Evolutionary conservation across 2,113 vertebrate species (phyloP), one percentile per base, ranked within the genome.

Genomic region (Nanorana parkeri): DNA sequence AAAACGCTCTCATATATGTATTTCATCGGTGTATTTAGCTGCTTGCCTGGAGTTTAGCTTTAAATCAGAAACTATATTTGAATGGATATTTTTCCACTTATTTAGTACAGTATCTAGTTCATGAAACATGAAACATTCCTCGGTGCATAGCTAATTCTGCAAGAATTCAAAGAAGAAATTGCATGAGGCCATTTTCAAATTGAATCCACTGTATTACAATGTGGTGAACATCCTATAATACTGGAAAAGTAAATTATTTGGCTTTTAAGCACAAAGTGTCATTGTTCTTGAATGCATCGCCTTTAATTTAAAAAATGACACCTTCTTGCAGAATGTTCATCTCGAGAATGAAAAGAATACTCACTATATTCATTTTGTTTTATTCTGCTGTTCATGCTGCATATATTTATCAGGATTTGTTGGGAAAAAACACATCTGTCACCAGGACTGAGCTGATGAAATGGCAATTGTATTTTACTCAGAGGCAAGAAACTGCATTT

Each of bases 181-280:
- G 72, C 55, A 75, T 61, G 56, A 77, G 52, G 58, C 51, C 60
- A 77, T 52, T 77, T 77, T 65, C 32, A 64, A 65, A 65, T 77
- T 77, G 58, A 64, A 77, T 51, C 41, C 58, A 64, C 58, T 64
- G 58, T 23, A 77, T 65, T 77, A 65, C 58, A 77, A 52, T 77
- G 60, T 63, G 32, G 36, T 64, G 32, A 75, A 52, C 60, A 77
- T 65, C 32, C 60, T 28, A 65, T 24, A 64, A 36, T 28, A 77
- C 60, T 19, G 36, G 60, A 28, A 77, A 65, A 77, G 74, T 63
- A 77, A 77, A 77, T 65, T 77, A 77, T 63, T 64, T 77, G 74
- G 60, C 74, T 77, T 77, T 77, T 77, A 63, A 77, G 74, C 74
- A 77, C 74, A 77, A 77, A 63, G 60, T 77, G 74, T 65, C 74